phyloP scores from a whole-genome alignment of 2,113 vertebrate species.

The Cephalopterus ornatus region DNA sequence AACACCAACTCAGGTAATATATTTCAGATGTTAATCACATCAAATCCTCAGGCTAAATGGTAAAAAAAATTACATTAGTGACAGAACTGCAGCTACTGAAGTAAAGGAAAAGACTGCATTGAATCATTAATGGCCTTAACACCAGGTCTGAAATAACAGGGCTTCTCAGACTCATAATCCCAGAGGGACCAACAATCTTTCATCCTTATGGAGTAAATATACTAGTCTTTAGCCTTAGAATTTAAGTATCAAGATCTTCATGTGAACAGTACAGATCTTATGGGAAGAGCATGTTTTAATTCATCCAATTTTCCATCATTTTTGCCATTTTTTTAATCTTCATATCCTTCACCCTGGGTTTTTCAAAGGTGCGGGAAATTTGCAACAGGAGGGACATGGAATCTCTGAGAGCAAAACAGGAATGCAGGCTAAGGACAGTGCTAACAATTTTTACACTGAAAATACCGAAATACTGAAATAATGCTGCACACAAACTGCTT shows the following conservation, averaged over 20 bases:
- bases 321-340: neutral
- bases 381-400: neutral
- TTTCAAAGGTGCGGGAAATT: neutral
- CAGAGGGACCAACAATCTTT: neutral
- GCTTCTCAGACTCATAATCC: neutral
- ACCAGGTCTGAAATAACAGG: constrained; percentile 26
- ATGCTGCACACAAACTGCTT: neutral
- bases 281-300: neutral
- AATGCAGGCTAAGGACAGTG: neutral
- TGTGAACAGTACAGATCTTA: neutral
- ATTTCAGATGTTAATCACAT: constrained; percentile 34
- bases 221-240: neutral
- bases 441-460: neutral
- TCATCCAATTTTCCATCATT: neutral
- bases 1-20: neutral
- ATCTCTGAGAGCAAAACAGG: neutral
- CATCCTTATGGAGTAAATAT: neutral
- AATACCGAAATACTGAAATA: neutral
- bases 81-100: neutral
- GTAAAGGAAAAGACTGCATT: neutral
- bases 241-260: neutral
- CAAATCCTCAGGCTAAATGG: constrained; percentile 9
- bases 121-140: constrained; percentile 4
- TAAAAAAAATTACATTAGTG: neutral
- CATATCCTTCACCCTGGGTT: neutral